These are phyloP conservation scores for Dinocampus coccinellae DNA, from an alignment of 2,888 invertebrate species.

Conservation along the genomic window DNA sequence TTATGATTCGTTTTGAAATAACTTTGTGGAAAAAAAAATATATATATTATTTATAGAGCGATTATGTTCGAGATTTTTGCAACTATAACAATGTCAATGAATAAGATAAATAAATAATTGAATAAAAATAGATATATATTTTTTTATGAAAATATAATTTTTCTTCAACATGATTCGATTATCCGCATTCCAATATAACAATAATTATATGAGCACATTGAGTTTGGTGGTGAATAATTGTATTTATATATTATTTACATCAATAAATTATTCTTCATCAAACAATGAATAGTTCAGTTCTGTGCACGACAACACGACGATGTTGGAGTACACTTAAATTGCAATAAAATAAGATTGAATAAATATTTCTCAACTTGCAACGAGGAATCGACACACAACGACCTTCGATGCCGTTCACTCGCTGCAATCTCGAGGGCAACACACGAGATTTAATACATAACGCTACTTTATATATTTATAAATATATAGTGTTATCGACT, in stretches of 20 bases:
- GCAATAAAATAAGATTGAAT: constrained; percentile 11
- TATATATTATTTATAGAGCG: background rate
- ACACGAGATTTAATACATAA: constrained; percentile 44
- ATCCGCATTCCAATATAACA: background rate
- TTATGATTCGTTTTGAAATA: background rate
- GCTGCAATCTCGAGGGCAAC: constrained; percentile 42
- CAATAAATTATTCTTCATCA: background rate
- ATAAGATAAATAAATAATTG: background rate
- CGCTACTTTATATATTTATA: background rate
- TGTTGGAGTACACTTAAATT: background rate
- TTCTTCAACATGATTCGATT: background rate
- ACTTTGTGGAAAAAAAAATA: background rate
- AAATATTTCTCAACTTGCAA: constrained; percentile 31
- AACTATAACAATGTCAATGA: background rate
- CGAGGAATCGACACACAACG: constrained; percentile 36
- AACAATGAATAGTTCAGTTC: background rate
- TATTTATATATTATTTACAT: background rate
- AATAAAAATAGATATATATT: background rate
- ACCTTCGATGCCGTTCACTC: constrained; percentile 48
- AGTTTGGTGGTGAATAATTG: background rate
- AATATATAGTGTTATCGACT: background rate
- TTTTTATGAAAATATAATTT: background rate
- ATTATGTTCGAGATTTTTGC: background rate
- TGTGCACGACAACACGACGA: background rate
- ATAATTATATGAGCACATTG: background rate